Base-by-base conservation (phyloP, 1,140 invertebrate species). In the Galleria mellonella region DNA sequence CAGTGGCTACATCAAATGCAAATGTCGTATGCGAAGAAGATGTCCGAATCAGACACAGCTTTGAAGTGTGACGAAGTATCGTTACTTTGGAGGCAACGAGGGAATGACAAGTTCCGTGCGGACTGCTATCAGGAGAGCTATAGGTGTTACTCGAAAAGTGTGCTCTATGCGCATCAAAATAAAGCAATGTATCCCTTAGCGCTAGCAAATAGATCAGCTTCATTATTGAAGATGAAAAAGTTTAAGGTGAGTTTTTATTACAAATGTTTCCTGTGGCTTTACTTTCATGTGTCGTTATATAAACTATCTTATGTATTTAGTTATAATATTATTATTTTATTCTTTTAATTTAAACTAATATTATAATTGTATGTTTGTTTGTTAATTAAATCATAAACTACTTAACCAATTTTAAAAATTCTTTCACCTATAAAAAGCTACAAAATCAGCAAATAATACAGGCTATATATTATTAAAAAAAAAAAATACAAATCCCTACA, bases 1-100 rank as follows among this genome's bases (percentile, higher is more conserved):
- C 69, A 81, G 47, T 83, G 79, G 79, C 40, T 83, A 10, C 37
- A 62, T 8, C 66, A 83, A 57, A 79, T 83, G 79, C 56, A 66
- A 32, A 13, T 27, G 4, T 43, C 59, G 12, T 75, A 77, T 57
- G 64, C 64, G 9, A 71, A 50, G 11, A 71, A 77, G 36, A 60
- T 38, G 15, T 61, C 43, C 51, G 72, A 81, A 0, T 32, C 41
- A n/a, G 69, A 81, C 43, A 73, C 76, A 17, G 65, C 76, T 0
- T 31, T 65, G 30, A 83, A 83, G 47, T 75, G 63, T 47, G 73
- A 83, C 47, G 62, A 72, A 2, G 53, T 83, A 5, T 65, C 76
- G 2, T 33, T 72, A 14, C 44, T 68, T 4, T 83, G 79, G 79
- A 48, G 76, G 13, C 69, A 77, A 43, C 50, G 39, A 32, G 79